Conservation (phyloP, 2,888 invertebrate species). For the Ectemnius lituratus region DNA sequence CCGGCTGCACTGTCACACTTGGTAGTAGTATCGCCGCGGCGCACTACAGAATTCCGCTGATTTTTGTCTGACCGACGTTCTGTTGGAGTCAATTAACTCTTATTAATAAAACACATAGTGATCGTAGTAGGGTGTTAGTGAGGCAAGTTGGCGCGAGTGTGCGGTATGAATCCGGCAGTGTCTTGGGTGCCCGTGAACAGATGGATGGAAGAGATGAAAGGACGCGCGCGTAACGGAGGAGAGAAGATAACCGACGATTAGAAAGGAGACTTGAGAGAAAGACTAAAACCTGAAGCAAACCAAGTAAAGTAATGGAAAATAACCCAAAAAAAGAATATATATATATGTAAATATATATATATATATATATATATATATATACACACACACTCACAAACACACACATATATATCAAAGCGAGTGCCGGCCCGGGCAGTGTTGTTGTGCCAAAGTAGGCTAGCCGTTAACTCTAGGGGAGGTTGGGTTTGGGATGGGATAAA, state of each 20-base stretch:
- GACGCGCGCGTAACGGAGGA: conserved; percentile 3
- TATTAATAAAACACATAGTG: conserved; percentile 66
- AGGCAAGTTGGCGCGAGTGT: conserved; percentile 40
- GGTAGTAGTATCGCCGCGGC: background rate
- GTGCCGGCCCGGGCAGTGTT: conserved; percentile 73
- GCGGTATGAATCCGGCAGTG: conserved; percentile 21
- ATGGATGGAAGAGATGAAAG: conserved; percentile 39
- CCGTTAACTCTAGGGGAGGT: conserved; percentile 53
- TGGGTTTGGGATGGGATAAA: conserved; percentile 28
- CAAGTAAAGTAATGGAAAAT: conserved; percentile 33
- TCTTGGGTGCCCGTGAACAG: conserved; percentile 21
- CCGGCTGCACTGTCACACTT: too few relatives aligned
- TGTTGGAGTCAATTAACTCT: conserved; percentile 77
- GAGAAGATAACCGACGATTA: background rate
- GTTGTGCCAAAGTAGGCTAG: conserved; percentile 77
- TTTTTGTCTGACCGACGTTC: conserved; percentile 68
- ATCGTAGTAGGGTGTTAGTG: conserved; percentile 41
- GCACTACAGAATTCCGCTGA: conserved; percentile 18
- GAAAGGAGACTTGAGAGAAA: conserved; percentile 25
- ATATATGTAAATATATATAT: too few relatives aligned
- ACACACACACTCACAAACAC: conserved; percentile 19
- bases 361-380: too few relatives aligned
- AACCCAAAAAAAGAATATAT: conserved; percentile 40
- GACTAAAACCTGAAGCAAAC: conserved; percentile 38
- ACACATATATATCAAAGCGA: conserved; percentile 67